These are phyloP conservation scores for Copidosoma aretas DNA, from an alignment of 2,888 invertebrate species.

Conservation along the genomic window DNA sequence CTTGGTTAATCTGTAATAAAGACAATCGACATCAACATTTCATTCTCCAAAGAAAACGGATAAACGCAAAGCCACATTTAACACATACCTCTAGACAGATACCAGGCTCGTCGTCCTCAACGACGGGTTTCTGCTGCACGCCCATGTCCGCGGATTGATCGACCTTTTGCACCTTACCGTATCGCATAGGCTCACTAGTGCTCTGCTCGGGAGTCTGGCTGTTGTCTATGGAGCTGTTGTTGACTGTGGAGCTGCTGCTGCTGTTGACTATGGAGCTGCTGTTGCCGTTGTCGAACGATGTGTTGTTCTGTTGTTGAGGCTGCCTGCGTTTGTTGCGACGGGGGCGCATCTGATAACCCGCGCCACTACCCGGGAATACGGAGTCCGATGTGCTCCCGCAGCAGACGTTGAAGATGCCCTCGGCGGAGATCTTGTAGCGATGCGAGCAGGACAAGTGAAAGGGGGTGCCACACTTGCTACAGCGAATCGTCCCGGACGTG, in stretches of 20 bases:
- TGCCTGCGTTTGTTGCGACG: constrained; percentile 19
- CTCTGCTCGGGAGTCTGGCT: background rate
- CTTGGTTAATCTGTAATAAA: background rate
- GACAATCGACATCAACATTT: background rate
- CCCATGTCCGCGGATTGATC: constrained; percentile 9
- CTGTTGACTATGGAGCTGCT: background rate
- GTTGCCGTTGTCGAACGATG: background rate
- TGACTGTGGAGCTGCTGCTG: background rate
- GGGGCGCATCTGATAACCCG: constrained; percentile 15
- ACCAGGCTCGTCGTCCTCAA: background rate
- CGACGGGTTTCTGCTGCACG: constrained; percentile 3
- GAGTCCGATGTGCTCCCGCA: constrained; percentile 14
- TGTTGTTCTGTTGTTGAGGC: background rate
- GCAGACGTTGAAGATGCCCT: constrained; percentile 33
- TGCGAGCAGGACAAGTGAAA: constrained; percentile 35
- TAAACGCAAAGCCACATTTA: background rate
- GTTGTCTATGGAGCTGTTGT: too few relatives aligned
- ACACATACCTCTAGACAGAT: constrained; percentile 16
- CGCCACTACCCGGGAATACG: too few relatives aligned
- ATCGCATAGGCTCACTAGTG: constrained; percentile 3
- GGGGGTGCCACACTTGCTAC: constrained; percentile 21
- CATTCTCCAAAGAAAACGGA: background rate
- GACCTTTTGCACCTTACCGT: constrained; percentile 20
- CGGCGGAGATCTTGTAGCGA: constrained; percentile 24
- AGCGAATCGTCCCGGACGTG: constrained; percentile 29